Evolutionary conservation across 2,113 vertebrate species (phyloP).

Genomic region (Aphyosemion australe): DNA sequence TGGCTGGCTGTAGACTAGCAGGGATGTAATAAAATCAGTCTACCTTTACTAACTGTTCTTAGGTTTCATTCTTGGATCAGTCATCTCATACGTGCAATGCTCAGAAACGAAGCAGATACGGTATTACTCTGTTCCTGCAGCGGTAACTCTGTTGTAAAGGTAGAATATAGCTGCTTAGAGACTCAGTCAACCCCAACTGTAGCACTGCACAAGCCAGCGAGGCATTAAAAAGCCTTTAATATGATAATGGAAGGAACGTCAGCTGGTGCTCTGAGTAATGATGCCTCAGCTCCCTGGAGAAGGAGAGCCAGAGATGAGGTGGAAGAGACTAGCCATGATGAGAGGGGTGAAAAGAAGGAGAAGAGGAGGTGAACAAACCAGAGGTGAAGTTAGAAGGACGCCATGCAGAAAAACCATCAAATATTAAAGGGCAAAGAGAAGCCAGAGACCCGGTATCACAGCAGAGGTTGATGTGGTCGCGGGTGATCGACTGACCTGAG

Average conservation of each 20-base stretch:
- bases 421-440: conserved; percentile 36
- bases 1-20: conserved; percentile 4
- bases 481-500: conserved; percentile 11
- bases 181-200: conserved; percentile 41
- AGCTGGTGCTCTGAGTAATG: conserved; percentile 59
- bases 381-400: conserved; percentile 31
- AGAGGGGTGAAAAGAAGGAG: conserved; percentile 15
- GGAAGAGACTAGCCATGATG: conserved; percentile 9
- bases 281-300: conserved; percentile 66
- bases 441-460: not conserved
- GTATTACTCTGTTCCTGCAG: conserved; percentile 23
- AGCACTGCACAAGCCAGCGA: conserved; percentile 45
- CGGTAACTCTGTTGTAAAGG: conserved; percentile 32
- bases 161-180: conserved; percentile 37
- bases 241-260: conserved; percentile 76
- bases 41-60: conserved; percentile 19
- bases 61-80: conserved; percentile 4
- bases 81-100: conserved; percentile 1
- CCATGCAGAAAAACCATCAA: conserved; percentile 28
- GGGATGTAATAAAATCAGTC: not conserved
- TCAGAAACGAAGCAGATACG: conserved; percentile 18
- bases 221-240: conserved; percentile 79
- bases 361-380: conserved; percentile 24
- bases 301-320: conserved; percentile 54
- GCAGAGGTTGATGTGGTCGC: conserved; percentile 13